phyloP scores from a whole-genome alignment of 2,888 invertebrate species.

The Acanthosoma haemorrhoidale region DNA sequence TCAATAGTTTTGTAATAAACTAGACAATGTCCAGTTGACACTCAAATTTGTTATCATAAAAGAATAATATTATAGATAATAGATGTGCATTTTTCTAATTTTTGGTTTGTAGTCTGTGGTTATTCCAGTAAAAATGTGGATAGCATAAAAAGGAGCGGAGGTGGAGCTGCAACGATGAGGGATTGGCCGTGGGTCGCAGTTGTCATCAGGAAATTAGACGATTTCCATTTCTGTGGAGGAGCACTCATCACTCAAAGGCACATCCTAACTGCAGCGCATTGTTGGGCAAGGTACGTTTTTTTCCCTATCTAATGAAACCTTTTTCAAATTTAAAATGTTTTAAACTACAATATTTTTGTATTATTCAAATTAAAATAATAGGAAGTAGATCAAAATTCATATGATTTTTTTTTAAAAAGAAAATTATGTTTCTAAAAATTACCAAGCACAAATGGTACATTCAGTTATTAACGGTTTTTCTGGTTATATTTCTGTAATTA shows the following conservation, averaged over 20 bases:
- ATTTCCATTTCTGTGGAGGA: conserved; percentile 72
- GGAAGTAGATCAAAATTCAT: too few relatives aligned
- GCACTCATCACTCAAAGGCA: conserved; percentile 72
- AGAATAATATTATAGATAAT: neutral
- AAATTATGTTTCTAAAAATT: too few relatives aligned
- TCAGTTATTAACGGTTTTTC: too few relatives aligned
- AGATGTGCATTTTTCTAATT: neutral
- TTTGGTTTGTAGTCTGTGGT: conserved; percentile 46
- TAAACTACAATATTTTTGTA: too few relatives aligned
- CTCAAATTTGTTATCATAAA: neutral
- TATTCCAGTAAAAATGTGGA: conserved; percentile 49
- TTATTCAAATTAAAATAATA: too few relatives aligned
- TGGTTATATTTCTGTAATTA: too few relatives aligned
- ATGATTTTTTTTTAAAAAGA: too few relatives aligned
- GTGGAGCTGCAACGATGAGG: conserved; percentile 41
- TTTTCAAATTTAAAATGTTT: too few relatives aligned
- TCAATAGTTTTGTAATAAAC: neutral
- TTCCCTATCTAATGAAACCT: neutral
- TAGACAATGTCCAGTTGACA: neutral
- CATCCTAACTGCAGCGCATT: conserved; percentile 73
- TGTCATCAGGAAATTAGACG: conserved; percentile 56
- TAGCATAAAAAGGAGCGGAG: conserved; percentile 34
- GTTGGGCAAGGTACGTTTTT: conserved; percentile 55
- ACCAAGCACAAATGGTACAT: too few relatives aligned
- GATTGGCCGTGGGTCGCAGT: conserved; percentile 86